These are phyloP conservation scores for Pseudomyrmex flavicornis DNA, from an alignment of 1,140 invertebrate species.

Conservation along the genomic window DNA sequence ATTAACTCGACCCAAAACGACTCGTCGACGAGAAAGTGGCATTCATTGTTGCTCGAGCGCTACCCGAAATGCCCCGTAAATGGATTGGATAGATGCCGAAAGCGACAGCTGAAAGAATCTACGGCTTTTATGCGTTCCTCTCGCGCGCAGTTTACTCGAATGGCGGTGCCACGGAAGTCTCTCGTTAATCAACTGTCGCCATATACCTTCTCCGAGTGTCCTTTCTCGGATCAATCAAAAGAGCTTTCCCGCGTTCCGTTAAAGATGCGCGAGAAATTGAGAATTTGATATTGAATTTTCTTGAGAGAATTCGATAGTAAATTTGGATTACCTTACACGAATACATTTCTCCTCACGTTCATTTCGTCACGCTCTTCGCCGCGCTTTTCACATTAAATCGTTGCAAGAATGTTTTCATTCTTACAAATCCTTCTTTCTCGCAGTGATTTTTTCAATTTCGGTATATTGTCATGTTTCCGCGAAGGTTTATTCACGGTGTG, in stretches of 20 bases:
- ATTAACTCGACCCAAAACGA: conserved; percentile 65
- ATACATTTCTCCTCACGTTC: background rate
- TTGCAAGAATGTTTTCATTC: conserved; percentile 3
- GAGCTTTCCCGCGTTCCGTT: background rate
- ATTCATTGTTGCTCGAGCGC: conserved; percentile 53
- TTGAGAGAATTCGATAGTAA: too few relatives aligned
- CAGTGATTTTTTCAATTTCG: conserved; percentile 45
- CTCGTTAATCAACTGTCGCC: conserved; percentile 33
- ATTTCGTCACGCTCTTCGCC: background rate
- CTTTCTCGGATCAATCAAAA: background rate
- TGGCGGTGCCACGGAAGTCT: background rate
- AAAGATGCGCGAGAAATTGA: too few relatives aligned
- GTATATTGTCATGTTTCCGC: conserved; percentile 28
- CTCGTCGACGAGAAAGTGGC: conserved; percentile 46
- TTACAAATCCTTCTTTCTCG: background rate
- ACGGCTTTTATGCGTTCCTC: conserved; percentile 11
- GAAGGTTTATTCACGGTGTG: background rate
- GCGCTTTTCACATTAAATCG: background rate
- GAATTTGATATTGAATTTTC: background rate
- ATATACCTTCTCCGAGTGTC: background rate
- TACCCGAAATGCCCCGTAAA: conserved; percentile 41
- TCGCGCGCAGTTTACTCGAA: background rate
- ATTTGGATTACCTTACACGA: background rate
- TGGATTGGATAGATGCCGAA: conserved; percentile 56
- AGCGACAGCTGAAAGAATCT: conserved; percentile 53